A percentile compares a stretch with the other conserved stretches of the same genome.
These are phyloP conservation scores for Neodiprion virginianus DNA, from an alignment of 1,140 invertebrate species.

Conservation along the genomic window DNA sequence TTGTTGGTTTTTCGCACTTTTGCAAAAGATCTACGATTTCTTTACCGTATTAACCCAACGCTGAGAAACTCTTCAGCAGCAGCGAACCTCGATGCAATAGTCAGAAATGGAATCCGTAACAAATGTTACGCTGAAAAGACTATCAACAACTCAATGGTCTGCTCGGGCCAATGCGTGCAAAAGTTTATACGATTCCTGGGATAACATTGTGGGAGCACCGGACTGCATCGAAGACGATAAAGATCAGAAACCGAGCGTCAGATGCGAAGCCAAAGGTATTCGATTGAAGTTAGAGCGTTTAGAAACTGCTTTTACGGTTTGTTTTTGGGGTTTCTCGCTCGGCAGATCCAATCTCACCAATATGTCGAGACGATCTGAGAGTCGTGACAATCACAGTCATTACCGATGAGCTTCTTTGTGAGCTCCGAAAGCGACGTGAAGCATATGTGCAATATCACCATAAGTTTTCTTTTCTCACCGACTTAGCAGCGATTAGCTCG, in stretches of 20 bases:
- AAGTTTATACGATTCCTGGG: constrained; percentile 17
- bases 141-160: constrained; percentile 30
- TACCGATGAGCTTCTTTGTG: constrained; percentile 26
- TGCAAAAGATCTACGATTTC: constrained; percentile 29
- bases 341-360: constrained; percentile 17
- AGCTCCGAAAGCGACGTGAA: constrained; percentile 29
- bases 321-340: constrained; percentile 25
- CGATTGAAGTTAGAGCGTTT: constrained; percentile 14
- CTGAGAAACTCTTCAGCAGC: not conserved
- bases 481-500: constrained; percentile 23
- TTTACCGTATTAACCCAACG: constrained; percentile 19
- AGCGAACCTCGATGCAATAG: no score
- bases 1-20: constrained; percentile 21
- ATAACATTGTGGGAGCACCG: constrained; percentile 10
- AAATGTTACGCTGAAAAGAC: constrained; percentile 19
- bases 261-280: constrained; percentile 25
- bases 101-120: no score
- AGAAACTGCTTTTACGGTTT: constrained; percentile 28
- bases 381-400: constrained; percentile 26
- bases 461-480: constrained; percentile 32
- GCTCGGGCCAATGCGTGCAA: constrained; percentile 27
- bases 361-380: no score
- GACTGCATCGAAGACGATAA: constrained; percentile 22
- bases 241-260: constrained; percentile 1
- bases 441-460: constrained; percentile 27